These are phyloP conservation scores for Phoeniculus purpureus DNA, from an alignment of 2,797 vertebrate species.

Conservation along the genomic window DNA sequence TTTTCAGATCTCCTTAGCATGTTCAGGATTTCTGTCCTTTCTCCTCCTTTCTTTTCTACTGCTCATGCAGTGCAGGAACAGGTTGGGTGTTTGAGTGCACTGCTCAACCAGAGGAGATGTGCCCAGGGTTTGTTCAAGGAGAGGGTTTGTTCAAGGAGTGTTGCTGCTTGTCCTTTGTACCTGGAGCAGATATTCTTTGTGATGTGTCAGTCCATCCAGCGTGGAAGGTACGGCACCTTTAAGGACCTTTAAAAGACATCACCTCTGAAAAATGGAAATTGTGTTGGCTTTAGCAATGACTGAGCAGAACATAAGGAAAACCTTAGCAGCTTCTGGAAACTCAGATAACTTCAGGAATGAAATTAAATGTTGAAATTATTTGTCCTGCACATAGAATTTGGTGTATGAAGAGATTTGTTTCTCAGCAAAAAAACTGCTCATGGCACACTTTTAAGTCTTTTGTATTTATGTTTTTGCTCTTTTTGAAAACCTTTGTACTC, in stretches of 20 bases:
- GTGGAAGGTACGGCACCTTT: not conserved
- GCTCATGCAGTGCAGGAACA: not conserved
- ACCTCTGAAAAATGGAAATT: not conserved
- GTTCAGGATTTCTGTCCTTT: not conserved
- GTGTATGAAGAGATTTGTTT: not conserved
- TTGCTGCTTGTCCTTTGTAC: not conserved
- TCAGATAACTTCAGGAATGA: not conserved
- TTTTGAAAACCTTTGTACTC: not conserved
- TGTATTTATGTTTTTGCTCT: not conserved
- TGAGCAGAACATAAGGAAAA: not conserved
- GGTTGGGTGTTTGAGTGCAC: not conserved
- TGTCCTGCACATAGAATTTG: not conserved
- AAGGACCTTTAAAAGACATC: not conserved
- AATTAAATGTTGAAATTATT: not conserved
- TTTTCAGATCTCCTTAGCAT: not conserved
- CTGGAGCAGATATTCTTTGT: not conserved
- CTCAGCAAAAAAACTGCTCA: not conserved
- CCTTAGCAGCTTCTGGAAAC: not conserved
- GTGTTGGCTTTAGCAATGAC: not conserved
- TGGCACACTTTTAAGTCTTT: rapidly evolving
- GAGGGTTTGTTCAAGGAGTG: not conserved
- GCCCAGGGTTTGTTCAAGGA: not conserved
- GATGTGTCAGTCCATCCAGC: not conserved
- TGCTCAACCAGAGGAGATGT: not conserved
- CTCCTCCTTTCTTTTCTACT: not conserved